Base-by-base conservation (phyloP, 2,113 vertebrate species). In the Festucalex cinctus region DNA sequence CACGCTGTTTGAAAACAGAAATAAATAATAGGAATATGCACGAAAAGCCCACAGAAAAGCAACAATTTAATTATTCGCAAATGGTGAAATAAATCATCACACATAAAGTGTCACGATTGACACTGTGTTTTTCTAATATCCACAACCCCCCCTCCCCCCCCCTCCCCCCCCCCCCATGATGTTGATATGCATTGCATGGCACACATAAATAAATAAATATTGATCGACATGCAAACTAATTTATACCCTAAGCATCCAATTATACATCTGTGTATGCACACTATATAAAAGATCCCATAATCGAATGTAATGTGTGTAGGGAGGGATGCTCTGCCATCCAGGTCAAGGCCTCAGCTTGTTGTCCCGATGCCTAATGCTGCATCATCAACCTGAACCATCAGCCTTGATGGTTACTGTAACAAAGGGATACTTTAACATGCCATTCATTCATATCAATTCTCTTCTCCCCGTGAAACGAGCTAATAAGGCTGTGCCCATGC, bases 401-500 rank as follows among this genome's bases (percentile, higher is more conserved):
- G 57, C 88, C 80, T 86, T 90, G 76, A 89, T 90, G 86, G 81
- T 88, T 90, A 91, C 86, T 84, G 80, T 89, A 88, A 88, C 82
- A 91, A 89, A 91, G 90, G 90, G 64, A 82, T 73, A 89, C 77
- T 85, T 77, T 87, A 88, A 85, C 88, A 84, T 73, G 85, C 65
- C 79, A 90, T 84, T 87, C 82, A 88, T 86, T 88, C 84, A 86
- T 88, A 85, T 86, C 81, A 82, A 84, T 88, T 88, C 82, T 83
- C 83, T 81, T 69, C 82, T 87, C 81, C 85, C 78, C 83, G 85
- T 90, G 88, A 88, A 91, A 86, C 86, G 81, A 90, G 88, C 89
- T 90, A 90, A 91, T 91, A 91, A 89, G 87, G 79, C 86, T 86
- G 83, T 88, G 86, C 86, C 85, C 88, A 79, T 81, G 78, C 89